These are phyloP conservation scores for Helicoverpa armigera DNA, from an alignment of 1,140 invertebrate genomes.

Conservation along the genomic window DNA sequence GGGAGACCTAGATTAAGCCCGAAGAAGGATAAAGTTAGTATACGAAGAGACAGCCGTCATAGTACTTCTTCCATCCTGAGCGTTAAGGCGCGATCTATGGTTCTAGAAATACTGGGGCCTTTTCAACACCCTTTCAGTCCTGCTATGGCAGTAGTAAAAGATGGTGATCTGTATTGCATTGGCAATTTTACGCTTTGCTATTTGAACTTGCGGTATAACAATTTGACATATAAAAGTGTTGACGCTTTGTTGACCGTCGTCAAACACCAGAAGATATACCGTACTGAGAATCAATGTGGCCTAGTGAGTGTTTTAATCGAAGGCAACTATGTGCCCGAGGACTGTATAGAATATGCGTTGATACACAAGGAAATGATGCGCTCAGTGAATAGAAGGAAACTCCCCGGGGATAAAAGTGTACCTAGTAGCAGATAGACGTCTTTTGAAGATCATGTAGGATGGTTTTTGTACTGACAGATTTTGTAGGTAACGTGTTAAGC, in stretches of 20 bases:
- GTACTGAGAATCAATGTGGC: conserved; percentile 50
- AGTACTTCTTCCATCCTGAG: conserved; percentile 41
- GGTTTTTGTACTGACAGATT: no score
- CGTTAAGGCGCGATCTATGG: background rate
- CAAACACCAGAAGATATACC: conserved; percentile 55
- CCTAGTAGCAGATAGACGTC: no score
- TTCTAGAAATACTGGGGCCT: conserved; percentile 57
- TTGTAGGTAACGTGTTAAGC: no score
- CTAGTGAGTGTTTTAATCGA: conserved; percentile 64
- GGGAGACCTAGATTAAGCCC: conserved; percentile 53
- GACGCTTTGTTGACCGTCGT: conserved; percentile 58
- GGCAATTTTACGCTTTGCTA: conserved; percentile 66
- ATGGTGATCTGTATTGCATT: conserved; percentile 54
- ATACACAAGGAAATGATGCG: background rate
- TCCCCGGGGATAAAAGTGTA: no score
- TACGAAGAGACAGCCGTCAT: conserved; percentile 1
- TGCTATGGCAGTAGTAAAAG: conserved; percentile 41
- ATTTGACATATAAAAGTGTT: conserved; percentile 60
- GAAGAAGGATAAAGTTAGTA: background rate
- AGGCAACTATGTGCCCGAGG: conserved; percentile 64
- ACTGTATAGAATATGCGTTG: conserved; percentile 50
- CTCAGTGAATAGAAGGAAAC: background rate
- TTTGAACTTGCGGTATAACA: conserved; percentile 71
- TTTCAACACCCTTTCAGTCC: conserved; percentile 61
- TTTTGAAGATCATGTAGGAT: no score